Base-by-base conservation (phyloP, 1,140 invertebrate species). In the Atta texana region DNA sequence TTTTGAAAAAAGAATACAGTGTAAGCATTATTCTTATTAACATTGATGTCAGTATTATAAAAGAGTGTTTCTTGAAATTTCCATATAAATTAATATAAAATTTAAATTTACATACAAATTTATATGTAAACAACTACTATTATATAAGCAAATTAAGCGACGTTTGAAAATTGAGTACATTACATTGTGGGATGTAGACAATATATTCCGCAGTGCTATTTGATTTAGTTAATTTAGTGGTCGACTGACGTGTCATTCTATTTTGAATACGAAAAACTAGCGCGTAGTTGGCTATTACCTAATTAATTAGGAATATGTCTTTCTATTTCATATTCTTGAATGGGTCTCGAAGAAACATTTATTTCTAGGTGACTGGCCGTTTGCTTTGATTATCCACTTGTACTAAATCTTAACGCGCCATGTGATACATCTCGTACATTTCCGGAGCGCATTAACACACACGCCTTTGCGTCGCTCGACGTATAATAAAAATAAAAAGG, bases 301-400 rank as follows among this genome's bases (percentile, higher is more conserved):
- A 69, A 81, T 81, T 39, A 69, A 81, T 81, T 39, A 69, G 18
- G 5, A 69, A 34, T 16, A 6, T 51, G n/a, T 7, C 44, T 57
- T 21, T 51, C 63, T 78, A 66, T 81, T 44, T 69, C 59, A 59
- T 59, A 44, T 81, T 59, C n/a, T 71, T 5, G 2, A 71, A 51
- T 8, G 0, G 6, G n/a, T 57, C 31, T 31, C 53, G 8, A 71
- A 49, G 21, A 21, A 57, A 57, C 34, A 34, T 81, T 81, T 81
- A 39, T 81, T 81, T 71, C 24, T 28, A 24, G 39, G 31, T 71
- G 34, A 28, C 21, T 39, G 31, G 6, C 16, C 78, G 34, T 81
- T 71, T 81, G n/a, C 68, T 81, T 81, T 71, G 64, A 81, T 81
- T 81, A 71, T 81, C 49, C 18, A 1, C 51, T 81, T 21, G 53